Evolutionary conservation across 2,113 vertebrate genomes (phyloP), one percentile per base, ranked within the genome.

Genomic region (Pteruthius melanotis): DNA sequence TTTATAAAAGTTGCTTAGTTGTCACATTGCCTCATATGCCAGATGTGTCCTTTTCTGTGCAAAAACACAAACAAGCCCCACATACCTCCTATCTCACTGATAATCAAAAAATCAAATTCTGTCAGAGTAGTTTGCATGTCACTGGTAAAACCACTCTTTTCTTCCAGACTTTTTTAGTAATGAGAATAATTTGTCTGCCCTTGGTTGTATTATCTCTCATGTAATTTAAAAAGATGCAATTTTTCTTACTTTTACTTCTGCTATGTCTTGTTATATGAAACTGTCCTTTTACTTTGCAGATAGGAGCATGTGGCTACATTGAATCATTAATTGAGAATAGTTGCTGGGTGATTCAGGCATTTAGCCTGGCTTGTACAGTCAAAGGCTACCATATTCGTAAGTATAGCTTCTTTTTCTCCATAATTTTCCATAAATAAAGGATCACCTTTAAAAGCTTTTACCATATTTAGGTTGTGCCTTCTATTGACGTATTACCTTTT

Each of bases 241-340:
- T 61, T 72, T 84, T 27, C 40, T 66, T 45, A 10, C 16, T 28
- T 75, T 66, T 60, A 24, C 66, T 90, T 72, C 60, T 76, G 7
- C 23, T 79, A 2, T 31, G 10, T 19, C 20, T 83, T 70, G 24
- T 52, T 83, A 31, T 19, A 26, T 84, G 31, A 65, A 54, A 53
- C 9, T 96, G 13, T 84, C 19, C 49, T 50, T 82, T 97, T 93
- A 15, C 89, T 83, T 98, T 98, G 53, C 96, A 99, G 99, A 99
- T 99, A 97, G 98, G 98, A 93, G 99, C 99, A 30, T 99, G 99
- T 95, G 99, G 99, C 60, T 99, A 99, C 97, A 99, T 99, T 83
- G 97, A 98, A 28, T 95, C 98, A 8, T 94, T 99, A 94, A 97
- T 99, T 30, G 15, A 95, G 40, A 99, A 99, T 30, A 98, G 98